Percentiles rank a stretch among this genome's conserved stretches.
phyloP scores from a whole-genome alignment of 2,113 vertebrate genomes.

The Carassius gibelio region DNA sequence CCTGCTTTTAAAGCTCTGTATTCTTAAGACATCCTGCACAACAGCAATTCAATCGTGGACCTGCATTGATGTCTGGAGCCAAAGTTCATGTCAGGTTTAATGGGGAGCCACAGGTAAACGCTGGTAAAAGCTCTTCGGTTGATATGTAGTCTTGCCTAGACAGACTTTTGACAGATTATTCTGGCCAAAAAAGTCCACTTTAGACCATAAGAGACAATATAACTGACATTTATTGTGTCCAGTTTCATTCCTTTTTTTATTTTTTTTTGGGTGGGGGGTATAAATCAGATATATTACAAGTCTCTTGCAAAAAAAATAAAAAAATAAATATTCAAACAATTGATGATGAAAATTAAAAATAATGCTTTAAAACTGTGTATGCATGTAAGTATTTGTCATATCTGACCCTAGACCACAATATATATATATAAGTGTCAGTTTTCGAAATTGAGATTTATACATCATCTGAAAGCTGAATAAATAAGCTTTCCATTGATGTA shows the following conservation, averaged over 20 bases:
- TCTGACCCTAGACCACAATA: no score
- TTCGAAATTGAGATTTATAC: no score
- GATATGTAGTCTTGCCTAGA: not conserved
- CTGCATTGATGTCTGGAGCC: not conserved
- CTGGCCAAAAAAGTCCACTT: not conserved
- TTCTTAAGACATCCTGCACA: slow-evolving; percentile 19
- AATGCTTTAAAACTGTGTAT: no score
- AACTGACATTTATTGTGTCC: not conserved
- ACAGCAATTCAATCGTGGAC: not conserved
- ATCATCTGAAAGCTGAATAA: no score
- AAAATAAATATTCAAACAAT: no score
- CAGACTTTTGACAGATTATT: not conserved
- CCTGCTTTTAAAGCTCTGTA: slow-evolving; percentile 30
- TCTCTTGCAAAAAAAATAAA: no score
- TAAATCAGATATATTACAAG: no score
- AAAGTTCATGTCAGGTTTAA: slow-evolving; percentile 15
- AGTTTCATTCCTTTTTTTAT: not conserved
- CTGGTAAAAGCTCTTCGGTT: not conserved
- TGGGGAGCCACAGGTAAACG: not conserved
- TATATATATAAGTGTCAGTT: no score
- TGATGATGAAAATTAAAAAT: no score
- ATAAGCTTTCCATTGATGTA: no score
- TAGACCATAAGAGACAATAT: not conserved
- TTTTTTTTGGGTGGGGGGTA: no score
- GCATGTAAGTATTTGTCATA: no score